A percentile compares a stretch with the other conserved stretches of the same genome.
phyloP scores from a whole-genome alignment of 2,797 vertebrate genomes.

The Sebastolobus altivelis region DNA sequence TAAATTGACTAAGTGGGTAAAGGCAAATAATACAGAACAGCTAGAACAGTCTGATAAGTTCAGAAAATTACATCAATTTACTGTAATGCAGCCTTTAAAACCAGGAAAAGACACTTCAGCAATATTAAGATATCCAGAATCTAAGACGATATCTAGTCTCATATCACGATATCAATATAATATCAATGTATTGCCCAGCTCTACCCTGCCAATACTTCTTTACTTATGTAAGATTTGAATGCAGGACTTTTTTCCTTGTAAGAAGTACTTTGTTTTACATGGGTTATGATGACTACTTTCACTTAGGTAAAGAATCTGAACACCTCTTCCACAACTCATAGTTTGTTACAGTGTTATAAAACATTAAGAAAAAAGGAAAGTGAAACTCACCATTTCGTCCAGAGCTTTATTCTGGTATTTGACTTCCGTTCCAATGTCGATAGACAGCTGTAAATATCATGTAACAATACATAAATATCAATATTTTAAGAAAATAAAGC shows the following conservation, averaged over 20 bases:
- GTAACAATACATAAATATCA: not conserved
- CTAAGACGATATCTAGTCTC: no score
- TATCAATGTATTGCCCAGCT: no score
- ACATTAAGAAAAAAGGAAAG: not conserved
- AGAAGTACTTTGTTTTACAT: not conserved
- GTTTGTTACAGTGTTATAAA: not conserved
- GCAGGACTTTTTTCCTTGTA: not conserved
- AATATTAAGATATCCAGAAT: no score
- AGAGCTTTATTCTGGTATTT: conserved; percentile 95
- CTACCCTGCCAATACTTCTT: not conserved
- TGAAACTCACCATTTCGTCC: conserved; percentile 91
- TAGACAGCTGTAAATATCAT: conserved; percentile 89
- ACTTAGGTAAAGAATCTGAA: not conserved
- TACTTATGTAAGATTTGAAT: not conserved
- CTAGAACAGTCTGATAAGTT: no score
- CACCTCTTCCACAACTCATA: not conserved
- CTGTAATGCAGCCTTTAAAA: no score
- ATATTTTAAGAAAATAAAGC: not conserved
- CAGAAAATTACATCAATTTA: no score
- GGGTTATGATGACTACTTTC: accelerated
- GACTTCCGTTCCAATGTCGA: conserved; percentile 98
- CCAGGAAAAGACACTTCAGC: no score
- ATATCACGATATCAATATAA: no score
- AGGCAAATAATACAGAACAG: no score
- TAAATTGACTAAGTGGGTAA: no score